Base-by-base conservation (phyloP, 2,113 vertebrate genomes). In the Ramphastos sulfuratus region DNA sequence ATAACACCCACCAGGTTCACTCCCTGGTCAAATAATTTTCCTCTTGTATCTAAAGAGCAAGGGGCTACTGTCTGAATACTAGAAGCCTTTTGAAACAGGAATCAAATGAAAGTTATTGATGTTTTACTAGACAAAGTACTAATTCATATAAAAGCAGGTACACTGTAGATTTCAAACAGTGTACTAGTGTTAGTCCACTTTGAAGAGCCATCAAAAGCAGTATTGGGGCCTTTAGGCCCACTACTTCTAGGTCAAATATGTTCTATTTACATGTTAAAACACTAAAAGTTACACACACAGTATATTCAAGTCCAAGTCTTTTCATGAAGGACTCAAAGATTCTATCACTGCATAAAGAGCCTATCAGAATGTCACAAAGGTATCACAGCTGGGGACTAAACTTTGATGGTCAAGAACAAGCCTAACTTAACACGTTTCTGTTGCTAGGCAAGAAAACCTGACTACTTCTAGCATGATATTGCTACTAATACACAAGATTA, bases 91-190 rank as follows among this genome's bases (percentile, higher is more conserved):
- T 87, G 56, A 87, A 87, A 91, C 28, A 66, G 55, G 42, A 87
- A 44, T 91, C 65, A 91, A 60, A 67, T 75, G 21, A 44, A 73
- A 59, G 58, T 87, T 94, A 94, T 58, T 88, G 93, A 91, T 91
- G 54, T 72, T 85, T 61, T 86, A 67, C 31, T 74, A 88, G 72
- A 74, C 70, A 71, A 87, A 92, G 61, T 60, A 71, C 37, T 81
- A 56, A 75, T 64, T 93, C 39, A 42, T 37, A 64, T 39, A n/a
- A 78, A 81, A 91, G 48, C 31, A 67, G 64, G 30, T 85, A 76
- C 2, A 21, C 35, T 61, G 65, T 64, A 85, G 60, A 92, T 12
- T 87, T 87, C 65, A 87, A 81, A 76, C 0, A 72, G 37, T 25
- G 16, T 54, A 42, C 63, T 59, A 55, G 42, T 44, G 65, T 54